Evolutionary conservation across 2,888 invertebrate species (phyloP).

Genomic region (Chymomyza fuscimana): DNA sequence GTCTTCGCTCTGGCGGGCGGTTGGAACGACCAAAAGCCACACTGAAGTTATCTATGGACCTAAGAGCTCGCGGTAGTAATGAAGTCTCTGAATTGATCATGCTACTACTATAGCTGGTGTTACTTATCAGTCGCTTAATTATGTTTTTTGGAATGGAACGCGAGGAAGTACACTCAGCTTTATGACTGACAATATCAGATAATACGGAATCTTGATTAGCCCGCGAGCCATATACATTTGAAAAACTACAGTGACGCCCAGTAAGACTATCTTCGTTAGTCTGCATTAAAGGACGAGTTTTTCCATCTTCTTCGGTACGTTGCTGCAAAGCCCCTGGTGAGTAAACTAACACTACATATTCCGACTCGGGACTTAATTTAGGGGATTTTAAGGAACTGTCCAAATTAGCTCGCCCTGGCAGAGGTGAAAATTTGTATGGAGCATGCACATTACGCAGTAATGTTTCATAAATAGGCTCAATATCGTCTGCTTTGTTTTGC

Average conservation of each 20-base stretch:
- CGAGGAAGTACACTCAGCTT: slow-evolving; percentile 34
- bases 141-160: slow-evolving; percentile 73
- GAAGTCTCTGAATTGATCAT: slow-evolving; percentile 75
- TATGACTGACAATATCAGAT: slow-evolving; percentile 18
- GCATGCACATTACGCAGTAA: slow-evolving; percentile 79
- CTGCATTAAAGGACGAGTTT: slow-evolving; percentile 49
- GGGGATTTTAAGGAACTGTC: slow-evolving; percentile 64
- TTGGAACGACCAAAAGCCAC: slow-evolving; percentile 68
- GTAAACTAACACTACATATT: slow-evolving; percentile 79
- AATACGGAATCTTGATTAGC: slow-evolving; percentile 4
- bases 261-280: slow-evolving; percentile 37
- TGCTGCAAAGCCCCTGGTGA: slow-evolving; percentile 74
- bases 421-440: slow-evolving; percentile 80
- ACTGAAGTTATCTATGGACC: slow-evolving; percentile 69
- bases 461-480: slow-evolving; percentile 79
- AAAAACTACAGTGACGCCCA: slow-evolving; percentile 28
- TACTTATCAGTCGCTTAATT: slow-evolving; percentile 71
- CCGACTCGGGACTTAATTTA: slow-evolving; percentile 75
- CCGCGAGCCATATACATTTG: slow-evolving; percentile 39
- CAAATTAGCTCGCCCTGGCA: slow-evolving; percentile 76
- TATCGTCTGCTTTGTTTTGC: slow-evolving; percentile 33
- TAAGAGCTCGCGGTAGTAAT: slow-evolving; percentile 68
- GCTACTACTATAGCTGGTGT: slow-evolving; percentile 39
- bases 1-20: slow-evolving; percentile 76
- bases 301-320: slow-evolving; percentile 70